Percentiles rank a stretch among this genome's conserved stretches.
These are phyloP conservation scores for Isurus oxyrinchus DNA, from an alignment of 2,113 vertebrate species.

Conservation along the genomic window DNA sequence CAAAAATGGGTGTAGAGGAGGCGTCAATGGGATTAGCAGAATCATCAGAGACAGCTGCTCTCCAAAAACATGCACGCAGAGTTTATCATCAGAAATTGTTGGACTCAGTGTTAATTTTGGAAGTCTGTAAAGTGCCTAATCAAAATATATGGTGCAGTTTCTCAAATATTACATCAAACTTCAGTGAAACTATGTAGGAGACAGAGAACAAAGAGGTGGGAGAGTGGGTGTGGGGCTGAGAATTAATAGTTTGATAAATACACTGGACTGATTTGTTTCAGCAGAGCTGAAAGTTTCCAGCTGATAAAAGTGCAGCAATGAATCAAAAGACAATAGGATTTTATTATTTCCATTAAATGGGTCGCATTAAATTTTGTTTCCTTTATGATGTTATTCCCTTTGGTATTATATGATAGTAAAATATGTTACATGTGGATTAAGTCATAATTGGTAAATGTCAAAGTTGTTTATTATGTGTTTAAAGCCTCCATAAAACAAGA, in stretches of 20 bases:
- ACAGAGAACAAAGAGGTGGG: neutral
- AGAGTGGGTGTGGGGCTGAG: neutral
- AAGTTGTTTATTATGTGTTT: constrained; percentile 20
- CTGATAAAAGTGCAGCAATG: constrained; percentile 18
- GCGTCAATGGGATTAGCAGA: neutral
- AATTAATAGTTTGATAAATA: neutral
- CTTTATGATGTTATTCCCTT: neutral
- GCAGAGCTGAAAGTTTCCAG: neutral
- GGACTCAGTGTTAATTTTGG: neutral
- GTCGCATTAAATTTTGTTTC: neutral
- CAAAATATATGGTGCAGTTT: neutral
- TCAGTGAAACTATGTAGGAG: neutral
- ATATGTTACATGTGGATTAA: neutral
- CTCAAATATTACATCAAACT: neutral
- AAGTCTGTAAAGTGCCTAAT: neutral
- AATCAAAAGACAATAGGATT: neutral
- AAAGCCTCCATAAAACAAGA: constrained; percentile 12
- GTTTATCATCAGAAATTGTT: neutral
- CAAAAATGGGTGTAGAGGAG: neutral
- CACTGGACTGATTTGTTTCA: neutral
- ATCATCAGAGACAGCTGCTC: neutral
- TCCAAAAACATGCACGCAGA: no score
- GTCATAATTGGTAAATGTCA: constrained; percentile 25
- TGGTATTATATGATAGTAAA: constrained; percentile 1
- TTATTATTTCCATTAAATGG: constrained; percentile 6